Evolutionary conservation across 2,113 vertebrate species (phyloP).

Genomic region (Halichoeres trimaculatus): DNA sequence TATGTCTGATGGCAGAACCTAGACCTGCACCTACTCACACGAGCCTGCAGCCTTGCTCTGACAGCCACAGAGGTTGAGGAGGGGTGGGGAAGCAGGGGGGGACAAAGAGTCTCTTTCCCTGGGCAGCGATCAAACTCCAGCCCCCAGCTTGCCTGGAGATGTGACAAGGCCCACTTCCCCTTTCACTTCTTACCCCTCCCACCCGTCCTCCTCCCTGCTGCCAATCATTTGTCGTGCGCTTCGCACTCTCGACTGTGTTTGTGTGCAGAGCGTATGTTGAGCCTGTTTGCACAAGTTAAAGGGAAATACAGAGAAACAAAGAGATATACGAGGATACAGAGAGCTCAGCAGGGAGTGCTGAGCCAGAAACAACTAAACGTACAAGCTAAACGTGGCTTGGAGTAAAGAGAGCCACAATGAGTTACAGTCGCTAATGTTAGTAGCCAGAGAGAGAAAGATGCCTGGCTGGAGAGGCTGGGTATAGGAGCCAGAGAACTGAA

Average conservation of each 20-base stretch:
- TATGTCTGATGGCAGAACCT: constrained; percentile 60
- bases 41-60: constrained; percentile 54
- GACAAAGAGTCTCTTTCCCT: constrained; percentile 56
- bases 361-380: constrained; percentile 67
- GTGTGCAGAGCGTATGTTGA: constrained; percentile 22
- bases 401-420: constrained; percentile 70
- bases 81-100: background rate
- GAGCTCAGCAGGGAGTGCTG: constrained; percentile 38
- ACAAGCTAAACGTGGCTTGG: constrained; percentile 62
- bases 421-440: constrained; percentile 73
- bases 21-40: constrained; percentile 72
- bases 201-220: constrained; percentile 57
- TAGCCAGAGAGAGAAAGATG: constrained; percentile 74
- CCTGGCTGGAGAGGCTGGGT: constrained; percentile 68
- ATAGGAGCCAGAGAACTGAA: constrained; percentile 75
- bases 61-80: constrained; percentile 57
- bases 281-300: constrained; percentile 62
- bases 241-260: constrained; percentile 44
- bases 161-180: constrained; percentile 74
- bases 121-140: constrained; percentile 76
- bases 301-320: constrained; percentile 63
- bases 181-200: constrained; percentile 14
- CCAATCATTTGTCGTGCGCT: constrained; percentile 78
- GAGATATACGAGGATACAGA: constrained; percentile 46
- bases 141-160: constrained; percentile 69